Evolutionary conservation across 2,888 invertebrate genomes (phyloP), one percentile per base, ranked within the genome.

Genomic region (Trilocha varians): DNA sequence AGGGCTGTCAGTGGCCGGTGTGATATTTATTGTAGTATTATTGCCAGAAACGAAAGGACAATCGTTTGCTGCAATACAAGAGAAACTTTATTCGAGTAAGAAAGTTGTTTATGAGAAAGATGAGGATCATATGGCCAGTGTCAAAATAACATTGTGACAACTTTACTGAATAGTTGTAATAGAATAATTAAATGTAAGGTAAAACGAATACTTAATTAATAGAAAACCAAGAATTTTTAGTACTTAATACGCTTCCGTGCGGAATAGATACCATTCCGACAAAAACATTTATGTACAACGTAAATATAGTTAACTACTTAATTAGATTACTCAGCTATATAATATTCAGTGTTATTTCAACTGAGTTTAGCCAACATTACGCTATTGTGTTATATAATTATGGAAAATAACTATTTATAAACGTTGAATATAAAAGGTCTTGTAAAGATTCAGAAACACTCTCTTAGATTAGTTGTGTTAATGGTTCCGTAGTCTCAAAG

Each of bases 11-110:
- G 59, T 83, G 1, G 69, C 78, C 2, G 88, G 88, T 16, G 87
- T 88, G 13, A 53, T 88, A 47, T 87, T 88, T 56, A 87, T 88
- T 54, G 57, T 80, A 46, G 46, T 79, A 35, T 62, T 87, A 47
- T 76, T 89, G 2, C 89, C 89, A 3, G 89, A 90, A 64, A 89
- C 89, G 1, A 89, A 88, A 52, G 89, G 88, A 1, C 89, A 89
- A 52, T 88, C 87, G 1, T 84, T 89, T 43, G 87, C 88, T 13
- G 87, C 88, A 44, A 89, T 90, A 53, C 88, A 88, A 53, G 79
- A 83, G 44, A 80, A 70, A 55, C 56, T 87, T 37, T 78, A 86
- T 52, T 65, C 64, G 15, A 69, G 65, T 36, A 68, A 78, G 39
- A 76, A 66, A 58, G 79, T 80, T 5, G 55, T 70, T 9, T 82